These are phyloP conservation scores for Conops quadrifasciatus DNA, from an alignment of 2,888 invertebrate genomes.

Conservation along the genomic window DNA sequence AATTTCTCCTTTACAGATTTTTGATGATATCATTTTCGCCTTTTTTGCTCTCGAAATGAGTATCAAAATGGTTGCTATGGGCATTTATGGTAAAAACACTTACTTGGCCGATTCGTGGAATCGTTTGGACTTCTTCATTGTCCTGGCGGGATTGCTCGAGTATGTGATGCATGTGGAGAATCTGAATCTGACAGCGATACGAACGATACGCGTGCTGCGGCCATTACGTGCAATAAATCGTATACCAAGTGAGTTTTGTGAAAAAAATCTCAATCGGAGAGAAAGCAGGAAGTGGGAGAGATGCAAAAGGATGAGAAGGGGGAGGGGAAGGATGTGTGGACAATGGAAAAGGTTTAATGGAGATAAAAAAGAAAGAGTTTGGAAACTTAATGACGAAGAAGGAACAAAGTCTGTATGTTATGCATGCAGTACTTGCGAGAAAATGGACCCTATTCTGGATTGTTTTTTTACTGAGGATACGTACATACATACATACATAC, in stretches of 20 bases:
- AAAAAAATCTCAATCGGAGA: background rate
- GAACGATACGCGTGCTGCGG: constrained; percentile 96
- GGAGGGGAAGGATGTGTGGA: background rate
- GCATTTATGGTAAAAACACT: constrained; percentile 90
- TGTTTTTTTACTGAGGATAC: no score
- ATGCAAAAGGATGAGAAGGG: background rate
- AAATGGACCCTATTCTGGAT: no score
- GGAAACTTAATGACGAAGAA: no score
- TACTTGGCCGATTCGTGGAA: constrained; percentile 99
- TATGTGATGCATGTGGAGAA: constrained; percentile 95
- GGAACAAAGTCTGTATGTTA: no score
- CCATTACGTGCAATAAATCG: constrained; percentile 98
- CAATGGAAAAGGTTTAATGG: background rate
- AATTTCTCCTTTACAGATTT: constrained; percentile 72
- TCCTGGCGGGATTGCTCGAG: constrained; percentile 90
- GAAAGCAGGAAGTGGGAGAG: background rate
- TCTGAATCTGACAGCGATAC: constrained; percentile 96
- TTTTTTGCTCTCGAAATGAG: constrained; percentile 98
- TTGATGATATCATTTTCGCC: constrained; percentile 98
- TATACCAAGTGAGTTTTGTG: constrained; percentile 89
- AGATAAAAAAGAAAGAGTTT: background rate
- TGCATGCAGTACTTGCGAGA: no score
- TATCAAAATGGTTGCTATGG: constrained; percentile 99
- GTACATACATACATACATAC: no score
- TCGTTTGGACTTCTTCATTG: constrained; percentile 97